Evolutionary conservation across 2,113 vertebrate species (phyloP), one percentile per base, ranked within the genome.

Genomic region (Ranitomeya variabilis): DNA sequence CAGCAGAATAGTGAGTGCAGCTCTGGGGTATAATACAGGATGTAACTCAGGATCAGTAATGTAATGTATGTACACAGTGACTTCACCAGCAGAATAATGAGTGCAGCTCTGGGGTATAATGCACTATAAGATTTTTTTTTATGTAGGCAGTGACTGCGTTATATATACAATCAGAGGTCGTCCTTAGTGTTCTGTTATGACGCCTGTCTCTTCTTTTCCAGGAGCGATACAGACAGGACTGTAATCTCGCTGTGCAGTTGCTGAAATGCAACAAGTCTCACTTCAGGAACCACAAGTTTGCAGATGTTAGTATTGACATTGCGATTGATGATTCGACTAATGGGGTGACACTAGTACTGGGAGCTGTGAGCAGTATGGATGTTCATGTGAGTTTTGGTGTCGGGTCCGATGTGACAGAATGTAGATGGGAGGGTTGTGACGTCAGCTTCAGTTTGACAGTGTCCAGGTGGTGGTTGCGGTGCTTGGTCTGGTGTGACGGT

Each of bases 181-280:
- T 31, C 26, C 26, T 31, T 31, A 31, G 26, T 66, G 62, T 9
- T 66, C 13, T 5, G 0, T 1, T 26, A 87, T 60, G 84, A 52
- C 15, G 6, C 19, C 0, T 89, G 12, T 18, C 67, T 87, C 76
- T n/a, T 90, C 37, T 91, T 18, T 90, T 92, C 37, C 90, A 99
- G 98, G 98, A 99, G 69, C 96, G 98, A 1, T 99, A 99, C 92
- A 94, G 98, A 26, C 97, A 97, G 92, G 98, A 99, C 93, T 99
- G 98, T 90, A 99, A 99, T 91, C 92, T 99, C 82, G 98, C 98
- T 0, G 98, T 99, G 78, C 98, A 99, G 94, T 96, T 99, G 83
- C 96, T 99, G 85, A 99, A 99, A 92, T 99, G 98, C 94, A 99
- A 99, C 94, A 99, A 99, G 92, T 99, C 98, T 6, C 98, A 99